These are phyloP conservation scores for Collichthys lucidus DNA, from an alignment of 2,113 vertebrate genomes.

Conservation along the genomic window DNA sequence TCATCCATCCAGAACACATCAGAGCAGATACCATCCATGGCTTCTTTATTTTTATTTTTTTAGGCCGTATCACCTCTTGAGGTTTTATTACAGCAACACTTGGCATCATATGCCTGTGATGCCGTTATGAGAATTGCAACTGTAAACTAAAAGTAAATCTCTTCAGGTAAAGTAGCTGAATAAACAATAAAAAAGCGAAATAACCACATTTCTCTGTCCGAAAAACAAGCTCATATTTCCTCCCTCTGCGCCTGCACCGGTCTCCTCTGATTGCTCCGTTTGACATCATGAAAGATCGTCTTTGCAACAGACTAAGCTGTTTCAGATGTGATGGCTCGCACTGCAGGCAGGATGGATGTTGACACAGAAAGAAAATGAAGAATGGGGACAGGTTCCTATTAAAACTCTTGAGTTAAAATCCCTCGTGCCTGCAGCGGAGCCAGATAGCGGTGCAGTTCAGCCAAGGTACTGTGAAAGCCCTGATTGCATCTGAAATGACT, in stretches of 20 bases:
- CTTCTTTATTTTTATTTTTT: background rate
- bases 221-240: conserved; percentile 43
- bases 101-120: background rate
- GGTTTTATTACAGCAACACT: background rate
- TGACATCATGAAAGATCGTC: conserved; percentile 57
- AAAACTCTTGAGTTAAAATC: conserved; percentile 35
- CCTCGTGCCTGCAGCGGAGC: conserved; percentile 34
- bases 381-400: conserved; percentile 54
- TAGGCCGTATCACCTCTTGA: background rate
- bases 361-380: conserved; percentile 53
- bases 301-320: conserved; percentile 51
- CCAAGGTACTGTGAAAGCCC: conserved; percentile 42
- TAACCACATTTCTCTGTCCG: conserved; percentile 15
- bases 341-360: conserved; percentile 55
- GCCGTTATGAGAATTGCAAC: background rate
- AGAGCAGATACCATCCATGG: background rate
- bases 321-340: conserved; percentile 55
- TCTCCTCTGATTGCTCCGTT: conserved; percentile 53
- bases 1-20: background rate
- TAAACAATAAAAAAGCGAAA: conserved; percentile 30
- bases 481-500: conserved; percentile 63
- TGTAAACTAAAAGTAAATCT: conserved; percentile 1
- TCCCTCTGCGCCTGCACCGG: conserved; percentile 15
- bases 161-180: conserved; percentile 16
- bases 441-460: conserved; percentile 51